Conservation (phyloP, 2,113 vertebrate genomes). For the Campylomormyrus tamandua region DNA sequence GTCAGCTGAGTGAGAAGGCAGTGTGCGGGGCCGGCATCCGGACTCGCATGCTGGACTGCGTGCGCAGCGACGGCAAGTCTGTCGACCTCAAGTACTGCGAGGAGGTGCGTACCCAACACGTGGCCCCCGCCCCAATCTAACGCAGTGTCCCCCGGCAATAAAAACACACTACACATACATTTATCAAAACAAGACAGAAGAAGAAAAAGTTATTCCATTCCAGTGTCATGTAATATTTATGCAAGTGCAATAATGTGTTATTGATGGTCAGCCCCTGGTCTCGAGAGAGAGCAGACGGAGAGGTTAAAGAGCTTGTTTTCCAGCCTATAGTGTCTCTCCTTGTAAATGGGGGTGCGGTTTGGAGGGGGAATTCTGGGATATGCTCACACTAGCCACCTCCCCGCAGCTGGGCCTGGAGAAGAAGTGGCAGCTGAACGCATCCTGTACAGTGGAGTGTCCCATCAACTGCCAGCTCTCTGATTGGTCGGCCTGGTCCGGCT, state of each 20-base stretch:
- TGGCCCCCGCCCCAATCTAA: neutral
- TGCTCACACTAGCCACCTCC: neutral
- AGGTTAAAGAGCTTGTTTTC: neutral
- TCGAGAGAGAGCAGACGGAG: neutral
- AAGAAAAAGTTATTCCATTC: neutral
- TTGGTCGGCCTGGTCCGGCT: constrained; percentile 89
- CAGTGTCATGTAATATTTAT: neutral
- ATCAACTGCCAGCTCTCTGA: constrained; percentile 94
- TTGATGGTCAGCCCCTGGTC: neutral
- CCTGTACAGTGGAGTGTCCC: constrained; percentile 88
- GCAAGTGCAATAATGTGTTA: neutral
- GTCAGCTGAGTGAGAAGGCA: constrained; percentile 88
- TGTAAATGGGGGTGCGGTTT: neutral
- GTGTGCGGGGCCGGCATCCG: constrained; percentile 88
- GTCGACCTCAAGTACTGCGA: constrained; percentile 87
- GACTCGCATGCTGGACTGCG: constrained; percentile 91
- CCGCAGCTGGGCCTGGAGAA: constrained; percentile 82
- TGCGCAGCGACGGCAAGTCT: constrained; percentile 90
- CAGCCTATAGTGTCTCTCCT: neutral
- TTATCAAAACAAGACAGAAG: neutral
- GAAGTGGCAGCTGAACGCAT: constrained; percentile 87
- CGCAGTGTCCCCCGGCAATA: neutral
- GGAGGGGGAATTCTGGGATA: neutral
- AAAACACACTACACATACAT: neutral
- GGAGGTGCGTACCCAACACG: constrained; percentile 60